Evolutionary conservation across 2,888 invertebrate genomes (phyloP).

Genomic region (Lampropteryx suffumata): DNA sequence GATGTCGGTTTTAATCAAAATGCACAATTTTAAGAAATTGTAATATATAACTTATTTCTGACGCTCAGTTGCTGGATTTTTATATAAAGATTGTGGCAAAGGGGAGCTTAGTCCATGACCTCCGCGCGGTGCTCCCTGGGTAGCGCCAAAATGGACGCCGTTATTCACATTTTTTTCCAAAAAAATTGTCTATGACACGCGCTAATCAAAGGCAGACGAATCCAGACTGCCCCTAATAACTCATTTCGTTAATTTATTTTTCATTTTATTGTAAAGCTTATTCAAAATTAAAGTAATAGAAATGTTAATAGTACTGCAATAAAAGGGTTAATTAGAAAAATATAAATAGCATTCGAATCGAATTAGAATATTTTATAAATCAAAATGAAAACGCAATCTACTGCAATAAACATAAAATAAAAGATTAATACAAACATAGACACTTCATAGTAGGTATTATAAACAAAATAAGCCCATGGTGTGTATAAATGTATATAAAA

Average conservation of each 20-base stretch:
- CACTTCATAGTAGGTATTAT: slow-evolving; percentile 16
- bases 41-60: slow-evolving; percentile 8
- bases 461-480: slow-evolving; percentile 49
- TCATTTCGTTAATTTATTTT: slow-evolving; percentile 11
- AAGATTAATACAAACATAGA: slow-evolving; percentile 10
- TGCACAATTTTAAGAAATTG: slow-evolving; percentile 20
- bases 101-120: slow-evolving; percentile 80
- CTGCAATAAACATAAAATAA: background rate
- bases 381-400: slow-evolving; percentile 7
- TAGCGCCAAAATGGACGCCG: slow-evolving; percentile 78
- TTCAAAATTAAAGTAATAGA: slow-evolving; percentile 1
- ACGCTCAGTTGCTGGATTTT: slow-evolving; percentile 34
- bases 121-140: slow-evolving; percentile 82
- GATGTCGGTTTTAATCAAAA: slow-evolving; percentile 8
- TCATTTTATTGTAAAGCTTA: slow-evolving; percentile 5
- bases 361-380: slow-evolving; percentile 7
- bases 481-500: slow-evolving; percentile 73
- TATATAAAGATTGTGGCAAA: slow-evolving; percentile 56
- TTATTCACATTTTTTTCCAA: slow-evolving; percentile 58
- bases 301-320: slow-evolving; percentile 3
- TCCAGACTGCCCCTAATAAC: slow-evolving; percentile 31
- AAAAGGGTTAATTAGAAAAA: slow-evolving; percentile 2
- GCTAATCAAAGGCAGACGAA: slow-evolving; percentile 32
- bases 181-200: slow-evolving; percentile 43
- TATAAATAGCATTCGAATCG: slow-evolving; percentile 2